Evolutionary conservation across 1,140 invertebrate genomes (phyloP).

Genomic region (Drosophila funebris): DNA sequence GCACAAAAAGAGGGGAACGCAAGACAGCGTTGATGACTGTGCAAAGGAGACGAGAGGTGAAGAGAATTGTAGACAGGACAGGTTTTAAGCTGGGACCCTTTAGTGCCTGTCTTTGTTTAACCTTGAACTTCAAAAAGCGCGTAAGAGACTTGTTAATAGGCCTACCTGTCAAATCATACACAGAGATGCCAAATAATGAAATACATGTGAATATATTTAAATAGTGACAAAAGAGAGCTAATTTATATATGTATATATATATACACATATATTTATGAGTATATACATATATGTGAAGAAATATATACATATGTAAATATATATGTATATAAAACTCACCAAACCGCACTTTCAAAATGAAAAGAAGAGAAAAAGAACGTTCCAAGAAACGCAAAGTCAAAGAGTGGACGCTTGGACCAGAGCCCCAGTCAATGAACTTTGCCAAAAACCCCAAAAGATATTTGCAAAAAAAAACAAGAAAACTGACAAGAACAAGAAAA

Average conservation of each 20-base stretch:
- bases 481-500: neutral
- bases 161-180: slow-evolving; percentile 52
- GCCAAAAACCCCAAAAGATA: slow-evolving; percentile 22
- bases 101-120: slow-evolving; percentile 32
- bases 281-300: neutral
- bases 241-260: neutral
- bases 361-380: slow-evolving; percentile 36
- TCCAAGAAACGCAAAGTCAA: slow-evolving; percentile 42
- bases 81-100: slow-evolving; percentile 43
- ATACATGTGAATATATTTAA: no score
- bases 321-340: slow-evolving; percentile 5
- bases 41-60: neutral
- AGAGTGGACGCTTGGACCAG: slow-evolving; percentile 49
- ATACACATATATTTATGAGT: no score
- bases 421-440: slow-evolving; percentile 70
- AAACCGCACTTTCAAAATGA: slow-evolving; percentile 7
- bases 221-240: no score
- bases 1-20: neutral
- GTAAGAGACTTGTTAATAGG: slow-evolving; percentile 52
- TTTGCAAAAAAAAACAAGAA: slow-evolving; percentile 25
- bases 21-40: neutral
- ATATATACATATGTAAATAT: slow-evolving; percentile 23
- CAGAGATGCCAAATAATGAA: neutral
- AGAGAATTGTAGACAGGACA: slow-evolving; percentile 37
- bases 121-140: slow-evolving; percentile 77